Evolutionary conservation across 92 coral and sea anemone species (phyloP), one percentile per base, ranked within the genome.

Genomic region (Umimayanthus kanabou): DNA sequence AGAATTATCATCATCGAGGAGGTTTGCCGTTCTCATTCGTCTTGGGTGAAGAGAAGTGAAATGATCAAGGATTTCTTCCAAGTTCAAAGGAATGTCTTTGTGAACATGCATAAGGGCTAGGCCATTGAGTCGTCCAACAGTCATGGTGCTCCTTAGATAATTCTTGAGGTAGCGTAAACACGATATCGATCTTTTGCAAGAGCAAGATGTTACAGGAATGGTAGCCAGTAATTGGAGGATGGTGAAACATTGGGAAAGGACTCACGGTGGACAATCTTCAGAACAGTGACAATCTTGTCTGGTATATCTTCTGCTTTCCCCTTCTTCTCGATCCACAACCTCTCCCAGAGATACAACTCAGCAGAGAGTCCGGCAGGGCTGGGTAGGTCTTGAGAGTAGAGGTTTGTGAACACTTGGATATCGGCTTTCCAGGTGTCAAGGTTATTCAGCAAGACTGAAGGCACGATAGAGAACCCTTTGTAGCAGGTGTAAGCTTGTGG

Each of bases 391-490:
- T 47, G 80, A 16, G 76, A 70, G 80, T 91, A 91, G 89, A 75
- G 74, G 20, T 88, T 82, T 61, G 78, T 77, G 61, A 91, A 88
- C 33, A 39, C 73, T 80, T 73, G 72, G 30, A 84, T 85, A 58
- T 73, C 72, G 30, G 79, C 57, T 91, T 83, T 91, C 91, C 90
- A 91, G 57, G 85, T 78, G 23, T 79, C 49, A 58, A 80, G 91
- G 42, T 85, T 73, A 28, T 81, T 61, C 78, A 89, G 71, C 80
- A 85, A 20, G 79, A 89, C 58, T 50, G 85, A 37, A 66, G 92
- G 94, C 70, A 92, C 85, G n/a, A 81, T 87, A 89, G 85, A 85
- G 55, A 89, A 81, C 37, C 90, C 94, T 58, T 89, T 85, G 69
- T 53, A 89, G 66, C 90, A 89, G 49, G 82, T 73, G 57, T 85